A percentile compares a stretch with the other conserved stretches of the same genome.
Conservation (phyloP, 2,113 vertebrate genomes). For the Cathartes aura region DNA sequence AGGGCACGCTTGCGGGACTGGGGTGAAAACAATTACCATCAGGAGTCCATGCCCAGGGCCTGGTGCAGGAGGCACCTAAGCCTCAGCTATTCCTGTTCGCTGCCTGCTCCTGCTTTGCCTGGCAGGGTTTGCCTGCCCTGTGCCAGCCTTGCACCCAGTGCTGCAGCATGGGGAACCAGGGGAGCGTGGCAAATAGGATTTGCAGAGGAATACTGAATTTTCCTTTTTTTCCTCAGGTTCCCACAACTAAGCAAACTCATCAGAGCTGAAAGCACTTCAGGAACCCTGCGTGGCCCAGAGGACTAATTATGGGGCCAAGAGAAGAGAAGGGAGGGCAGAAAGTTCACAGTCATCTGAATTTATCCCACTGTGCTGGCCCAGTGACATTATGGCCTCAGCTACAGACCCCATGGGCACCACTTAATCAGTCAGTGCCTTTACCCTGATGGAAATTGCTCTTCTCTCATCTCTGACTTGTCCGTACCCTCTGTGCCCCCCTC, state of each 20-base stretch:
- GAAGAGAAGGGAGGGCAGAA: neutral
- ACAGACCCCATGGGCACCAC: too few relatives aligned
- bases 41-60: neutral
- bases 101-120: neutral
- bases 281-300: neutral
- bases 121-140: neutral
- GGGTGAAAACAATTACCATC: neutral
- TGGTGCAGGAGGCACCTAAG: neutral
- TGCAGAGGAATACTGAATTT: neutral
- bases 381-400: accelerated
- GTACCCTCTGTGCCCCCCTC: neutral
- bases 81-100: neutral
- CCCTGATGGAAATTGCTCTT: neutral
- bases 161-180: neutral
- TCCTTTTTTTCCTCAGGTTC: neutral
- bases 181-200: neutral
- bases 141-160: neutral
- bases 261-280: neutral
- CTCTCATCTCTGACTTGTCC: neutral
- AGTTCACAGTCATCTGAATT: neutral
- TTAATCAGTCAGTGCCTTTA: neutral
- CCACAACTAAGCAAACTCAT: neutral
- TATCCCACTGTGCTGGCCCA: neutral
- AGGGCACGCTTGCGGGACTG: accelerated
- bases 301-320: neutral